Conservation (phyloP, 64 coral and sea anemone species). For the Catalaphyllia jardinei region DNA sequence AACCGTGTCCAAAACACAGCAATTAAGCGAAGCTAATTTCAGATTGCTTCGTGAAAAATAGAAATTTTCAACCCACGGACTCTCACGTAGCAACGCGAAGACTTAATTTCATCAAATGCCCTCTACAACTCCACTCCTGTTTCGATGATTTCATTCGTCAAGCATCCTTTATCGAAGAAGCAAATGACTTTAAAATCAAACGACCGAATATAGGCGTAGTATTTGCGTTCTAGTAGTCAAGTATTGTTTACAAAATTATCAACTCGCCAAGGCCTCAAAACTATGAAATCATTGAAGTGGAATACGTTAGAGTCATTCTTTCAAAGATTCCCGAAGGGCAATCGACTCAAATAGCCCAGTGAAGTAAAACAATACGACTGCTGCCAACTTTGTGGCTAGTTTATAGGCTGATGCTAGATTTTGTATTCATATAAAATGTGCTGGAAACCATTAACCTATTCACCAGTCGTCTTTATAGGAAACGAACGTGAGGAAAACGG, state of each 20-base stretch:
- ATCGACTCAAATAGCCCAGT: no score
- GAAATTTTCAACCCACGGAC: background rate
- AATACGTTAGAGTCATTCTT: background rate
- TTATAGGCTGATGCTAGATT: background rate
- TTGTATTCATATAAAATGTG: background rate
- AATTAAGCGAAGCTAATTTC: conserved; percentile 5
- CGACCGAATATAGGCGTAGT: background rate
- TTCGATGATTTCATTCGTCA: conserved; percentile 33
- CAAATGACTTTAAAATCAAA: conserved; percentile 6
- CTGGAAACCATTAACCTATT: background rate
- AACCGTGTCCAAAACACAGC: background rate
- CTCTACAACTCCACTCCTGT: conserved; percentile 5
- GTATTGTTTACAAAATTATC: conserved; percentile 42
- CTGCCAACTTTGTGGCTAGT: background rate
- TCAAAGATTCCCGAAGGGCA: background rate
- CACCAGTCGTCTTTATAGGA: background rate
- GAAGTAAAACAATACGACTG: background rate
- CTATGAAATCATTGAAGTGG: background rate
- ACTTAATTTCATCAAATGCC: background rate
- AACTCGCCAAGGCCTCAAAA: background rate
- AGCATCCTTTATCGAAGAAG: conserved; percentile 9
- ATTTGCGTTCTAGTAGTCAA: background rate
- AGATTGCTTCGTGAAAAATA: background rate
- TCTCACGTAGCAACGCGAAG: background rate
- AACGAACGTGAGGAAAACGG: background rate